Evolutionary conservation across 2,113 vertebrate genomes (phyloP).

Genomic region (Albula glossodonta): DNA sequence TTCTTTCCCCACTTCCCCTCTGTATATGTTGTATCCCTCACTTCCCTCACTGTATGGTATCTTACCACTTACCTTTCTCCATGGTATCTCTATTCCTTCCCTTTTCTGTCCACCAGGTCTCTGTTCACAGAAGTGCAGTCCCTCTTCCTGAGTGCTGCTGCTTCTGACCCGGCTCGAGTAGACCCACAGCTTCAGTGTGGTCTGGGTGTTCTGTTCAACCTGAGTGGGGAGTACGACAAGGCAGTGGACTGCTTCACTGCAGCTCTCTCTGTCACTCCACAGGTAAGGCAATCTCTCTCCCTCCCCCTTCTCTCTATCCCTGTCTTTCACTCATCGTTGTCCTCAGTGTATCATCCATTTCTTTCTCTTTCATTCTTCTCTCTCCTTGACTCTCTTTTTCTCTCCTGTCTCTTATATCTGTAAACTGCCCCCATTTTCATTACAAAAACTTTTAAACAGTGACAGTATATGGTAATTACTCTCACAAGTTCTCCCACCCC

Average conservation of each 20-base stretch:
- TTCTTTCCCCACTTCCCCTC: too few species aligned
- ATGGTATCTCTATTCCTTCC: too few species aligned
- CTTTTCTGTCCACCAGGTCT: conserved; percentile 66
- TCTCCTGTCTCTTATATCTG: too few species aligned
- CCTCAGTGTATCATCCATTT: background rate
- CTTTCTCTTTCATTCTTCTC: background rate
- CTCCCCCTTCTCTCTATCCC: background rate
- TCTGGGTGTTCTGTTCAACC: conserved; percentile 94
- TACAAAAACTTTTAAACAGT: background rate
- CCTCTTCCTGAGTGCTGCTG: conserved; percentile 87
- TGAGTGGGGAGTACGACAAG: conserved; percentile 96
- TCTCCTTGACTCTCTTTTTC: background rate
- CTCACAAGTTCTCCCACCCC: background rate
- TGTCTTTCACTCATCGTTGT: background rate
- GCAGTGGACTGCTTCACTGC: conserved; percentile 96
- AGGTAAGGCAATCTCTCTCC: conserved; percentile 63
- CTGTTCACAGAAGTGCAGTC: conserved; percentile 90
- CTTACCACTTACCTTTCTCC: too few species aligned
- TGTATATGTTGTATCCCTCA: too few species aligned
- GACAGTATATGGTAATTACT: background rate
- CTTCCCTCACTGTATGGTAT: too few species aligned
- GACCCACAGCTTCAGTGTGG: conserved; percentile 97
- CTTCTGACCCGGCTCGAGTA: conserved; percentile 78
- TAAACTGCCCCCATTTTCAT: too few species aligned
- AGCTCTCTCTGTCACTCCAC: conserved; percentile 85